Evolutionary conservation across 1,140 invertebrate genomes (phyloP).

Genomic region (Panagrolaimus sp.): DNA sequence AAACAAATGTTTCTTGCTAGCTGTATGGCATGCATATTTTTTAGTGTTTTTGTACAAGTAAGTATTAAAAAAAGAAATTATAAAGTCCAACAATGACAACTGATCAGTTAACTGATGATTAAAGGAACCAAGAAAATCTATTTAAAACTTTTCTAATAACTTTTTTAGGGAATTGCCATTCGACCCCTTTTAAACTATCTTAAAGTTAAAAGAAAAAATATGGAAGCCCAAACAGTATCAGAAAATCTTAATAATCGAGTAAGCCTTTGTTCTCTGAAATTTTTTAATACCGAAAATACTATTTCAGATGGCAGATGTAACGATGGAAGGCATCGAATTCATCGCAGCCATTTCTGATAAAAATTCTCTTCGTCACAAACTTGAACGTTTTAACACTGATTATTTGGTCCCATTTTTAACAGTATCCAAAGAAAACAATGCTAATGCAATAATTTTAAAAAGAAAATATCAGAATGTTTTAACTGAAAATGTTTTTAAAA

Average conservation of each 20-base stretch:
- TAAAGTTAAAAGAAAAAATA: neutral
- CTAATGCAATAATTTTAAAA: too few species aligned
- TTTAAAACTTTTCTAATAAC: too few species aligned
- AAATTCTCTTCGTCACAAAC: too few species aligned
- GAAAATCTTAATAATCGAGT: neutral
- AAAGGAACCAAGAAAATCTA: too few species aligned
- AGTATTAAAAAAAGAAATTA: too few species aligned
- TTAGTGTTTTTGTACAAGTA: conserved; percentile 63
- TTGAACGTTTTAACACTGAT: too few species aligned
- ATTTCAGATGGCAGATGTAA: neutral
- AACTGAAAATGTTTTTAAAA: too few species aligned
- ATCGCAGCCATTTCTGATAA: neutral
- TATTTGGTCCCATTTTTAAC: too few species aligned
- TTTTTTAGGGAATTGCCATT: neutral
- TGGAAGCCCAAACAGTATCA: neutral
- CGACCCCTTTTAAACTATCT: neutral
- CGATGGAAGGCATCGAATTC: neutral
- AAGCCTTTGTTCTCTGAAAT: neutral
- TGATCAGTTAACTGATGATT: too few species aligned
- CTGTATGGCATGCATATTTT: conserved; percentile 63
- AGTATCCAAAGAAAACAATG: too few species aligned
- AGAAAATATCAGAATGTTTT: too few species aligned
- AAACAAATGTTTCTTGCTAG: conserved; percentile 62
- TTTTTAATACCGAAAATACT: neutral
- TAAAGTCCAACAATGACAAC: too few species aligned